phyloP scores from a whole-genome alignment of 1,140 invertebrate genomes.

The Halesus radiatus region DNA sequence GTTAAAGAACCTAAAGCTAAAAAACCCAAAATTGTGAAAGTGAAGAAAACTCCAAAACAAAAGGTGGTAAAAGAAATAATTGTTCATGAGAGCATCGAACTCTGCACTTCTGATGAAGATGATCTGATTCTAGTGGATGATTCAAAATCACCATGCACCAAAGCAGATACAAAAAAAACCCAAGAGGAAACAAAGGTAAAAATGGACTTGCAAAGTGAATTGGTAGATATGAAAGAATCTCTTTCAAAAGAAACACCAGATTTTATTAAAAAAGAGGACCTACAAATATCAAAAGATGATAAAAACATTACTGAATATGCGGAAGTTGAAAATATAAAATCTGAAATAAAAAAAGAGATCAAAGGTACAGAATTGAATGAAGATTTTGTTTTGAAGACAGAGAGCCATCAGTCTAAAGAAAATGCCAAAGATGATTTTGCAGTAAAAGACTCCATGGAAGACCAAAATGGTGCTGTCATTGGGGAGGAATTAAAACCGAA shows the following conservation, averaged over 20 bases:
- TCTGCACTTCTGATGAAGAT: slow-evolving; percentile 22
- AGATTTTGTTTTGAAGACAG: background rate
- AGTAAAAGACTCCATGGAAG: background rate
- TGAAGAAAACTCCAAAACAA: background rate
- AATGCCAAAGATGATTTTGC: background rate
- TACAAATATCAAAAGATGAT: background rate
- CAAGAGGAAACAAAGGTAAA: background rate
- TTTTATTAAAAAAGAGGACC: too few relatives aligned
- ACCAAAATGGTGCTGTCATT: background rate
- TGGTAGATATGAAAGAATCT: too few relatives aligned
- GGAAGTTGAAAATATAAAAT: slow-evolving; percentile 3
- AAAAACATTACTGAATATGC: background rate
- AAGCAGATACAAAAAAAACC: background rate
- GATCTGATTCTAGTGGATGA: slow-evolving; percentile 21
- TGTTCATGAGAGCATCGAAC: background rate
- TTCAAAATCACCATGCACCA: background rate
- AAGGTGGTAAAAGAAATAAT: too few relatives aligned
- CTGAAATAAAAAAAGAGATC: background rate
- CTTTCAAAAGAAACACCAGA: too few relatives aligned
- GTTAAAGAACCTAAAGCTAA: background rate
- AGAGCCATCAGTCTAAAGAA: background rate
- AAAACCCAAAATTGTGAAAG: background rate
- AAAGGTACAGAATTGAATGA: background rate
- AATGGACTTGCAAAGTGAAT: background rate
- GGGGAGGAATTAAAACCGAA: too few relatives aligned